Base-by-base conservation (phyloP, 1,140 invertebrate genomes). In the Diabrotica undecimpunctata region DNA sequence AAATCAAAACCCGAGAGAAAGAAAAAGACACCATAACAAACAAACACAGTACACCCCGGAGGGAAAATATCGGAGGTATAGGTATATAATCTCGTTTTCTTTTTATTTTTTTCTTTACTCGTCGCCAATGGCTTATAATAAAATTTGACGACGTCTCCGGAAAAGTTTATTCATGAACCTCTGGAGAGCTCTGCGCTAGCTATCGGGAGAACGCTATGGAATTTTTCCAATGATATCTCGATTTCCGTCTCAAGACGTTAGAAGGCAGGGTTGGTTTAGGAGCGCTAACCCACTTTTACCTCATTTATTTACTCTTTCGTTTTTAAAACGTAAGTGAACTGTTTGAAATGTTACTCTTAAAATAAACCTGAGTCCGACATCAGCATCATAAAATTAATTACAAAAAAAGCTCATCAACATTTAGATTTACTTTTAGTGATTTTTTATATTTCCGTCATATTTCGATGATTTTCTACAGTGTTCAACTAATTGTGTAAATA, bases 171-270 rank as follows among this genome's bases (percentile, higher is more conserved):
- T 60, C 58, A 60, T 50, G 58, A 60, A 46, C 39, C 58, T 60
- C 58, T 60, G 46, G 58, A 60, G 58, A 50, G 58, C 39, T 13
- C 35, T 46, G n/a, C 41, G 13, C 38, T 9, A 38, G 12, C 55
- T 38, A 57, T 57, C 36, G 14, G 39, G 58, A 60, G 58, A 46
- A n/a, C 41, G 41, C 58, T 7, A 12, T 25, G 58, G 46, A 60
- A 60, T 60, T 50, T 35, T 60, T 50, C 58, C 58, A 50, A 60
- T 60, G 58, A 60, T 51, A 60, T 60, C 58, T 51, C 58, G 46
- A 60, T 60, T 60, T 60, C 58, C 58, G 58, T 39, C 58, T 13
- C 39, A 41, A 13, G 58, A 60, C 13, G 13, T 6, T 13, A 38
- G 11, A 7, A 36, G 13, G 12, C 38, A 9, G 58, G 14, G 39